Evolutionary conservation across 2,113 vertebrate genomes (phyloP).

Genomic region (Nothobranchius furzeri): DNA sequence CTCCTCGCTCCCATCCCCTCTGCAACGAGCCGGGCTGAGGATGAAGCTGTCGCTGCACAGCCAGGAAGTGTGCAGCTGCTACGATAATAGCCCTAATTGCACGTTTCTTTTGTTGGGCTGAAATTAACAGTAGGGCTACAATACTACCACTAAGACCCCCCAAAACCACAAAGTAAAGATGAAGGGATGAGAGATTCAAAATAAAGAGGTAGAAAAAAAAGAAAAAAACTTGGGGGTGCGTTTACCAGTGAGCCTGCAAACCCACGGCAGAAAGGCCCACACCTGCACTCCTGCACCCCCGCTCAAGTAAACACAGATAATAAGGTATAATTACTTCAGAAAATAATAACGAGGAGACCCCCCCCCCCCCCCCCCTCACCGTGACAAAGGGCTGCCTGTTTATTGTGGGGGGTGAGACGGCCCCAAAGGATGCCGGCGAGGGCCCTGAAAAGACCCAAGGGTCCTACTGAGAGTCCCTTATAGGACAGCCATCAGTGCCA

Average conservation of each 20-base stretch:
- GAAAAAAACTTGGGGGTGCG: constrained; percentile 83
- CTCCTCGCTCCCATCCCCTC: constrained; percentile 35
- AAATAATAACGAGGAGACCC: constrained; percentile 87
- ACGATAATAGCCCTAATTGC: constrained; percentile 96
- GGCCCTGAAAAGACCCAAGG: constrained; percentile 72
- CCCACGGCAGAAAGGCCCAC: constrained; percentile 89
- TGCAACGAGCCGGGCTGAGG: constrained; percentile 54
- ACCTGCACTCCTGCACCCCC: constrained; percentile 90
- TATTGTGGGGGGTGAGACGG: constrained; percentile 84
- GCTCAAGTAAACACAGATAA: constrained; percentile 98
- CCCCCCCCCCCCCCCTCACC: constrained; percentile 37
- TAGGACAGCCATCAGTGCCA: constrained; percentile 67
- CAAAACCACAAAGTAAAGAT: constrained; percentile 83
- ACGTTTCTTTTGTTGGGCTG: constrained; percentile 89
- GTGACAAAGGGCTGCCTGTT: constrained; percentile 87
- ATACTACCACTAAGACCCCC: constrained; percentile 83
- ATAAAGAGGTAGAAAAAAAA: constrained; percentile 20
- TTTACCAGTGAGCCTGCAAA: constrained; percentile 86
- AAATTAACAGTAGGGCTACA: constrained; percentile 94
- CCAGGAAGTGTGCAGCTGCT: constrained; percentile 91
- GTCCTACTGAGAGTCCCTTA: constrained; percentile 59
- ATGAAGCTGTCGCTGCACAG: constrained; percentile 60
- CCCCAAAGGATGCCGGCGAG: constrained; percentile 78
- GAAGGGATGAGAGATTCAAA: constrained; percentile 42
- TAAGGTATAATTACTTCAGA: constrained; percentile 95